Evolutionary conservation across 30 jellyfish, hydroid and myxozoan species (phyloP), one percentile per base, ranked within the genome.

Genomic region (Hydractinia echinata): DNA sequence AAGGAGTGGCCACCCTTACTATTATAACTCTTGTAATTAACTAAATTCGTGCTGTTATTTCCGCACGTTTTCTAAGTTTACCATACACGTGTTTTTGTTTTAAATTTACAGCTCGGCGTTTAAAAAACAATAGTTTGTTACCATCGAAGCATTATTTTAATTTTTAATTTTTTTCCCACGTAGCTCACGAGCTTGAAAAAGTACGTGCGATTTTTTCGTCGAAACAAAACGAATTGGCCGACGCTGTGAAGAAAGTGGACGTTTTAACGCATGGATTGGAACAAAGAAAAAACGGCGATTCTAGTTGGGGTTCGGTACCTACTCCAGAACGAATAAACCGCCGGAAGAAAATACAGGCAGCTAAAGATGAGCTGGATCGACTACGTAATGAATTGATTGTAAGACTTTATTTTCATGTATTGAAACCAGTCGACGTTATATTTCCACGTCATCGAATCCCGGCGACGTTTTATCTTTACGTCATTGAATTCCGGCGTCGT

Each of bases 291-390:
- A 84, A 83, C 83, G 96, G 99, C n/a, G 85, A 83, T 4, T 72
- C 95, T 21, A 84, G 61, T 54, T 51, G 83, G 54, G 89, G 94
- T 8, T 87, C 91, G 51, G 95, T 86, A 53, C 85, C 85, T 8
- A 87, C 99, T 8, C 99, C 99, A 0, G 99, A 87, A 61, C 84
- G 92, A 61, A 71, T 93, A 62, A 93, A 84, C 69, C 71, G 99
- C 48, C 89, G 99, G 19, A 85, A 95, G 68, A 93, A 93, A 86
- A 93, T 93, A 52, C 95, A 89, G 54, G 96, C 96, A 4, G 99
- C 99, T 10, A 89, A 89, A 79, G 96, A 85, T 7, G 96, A 93
- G 64, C 81, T 93, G 55, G 96, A 93, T 80, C 76, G 88, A 72
- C 88, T 93, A 21, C 70, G 96, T 68, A 93, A 87, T 54, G 99